phyloP scores from a whole-genome alignment of 1,140 invertebrate genomes.

The Heliconius melpomene region DNA sequence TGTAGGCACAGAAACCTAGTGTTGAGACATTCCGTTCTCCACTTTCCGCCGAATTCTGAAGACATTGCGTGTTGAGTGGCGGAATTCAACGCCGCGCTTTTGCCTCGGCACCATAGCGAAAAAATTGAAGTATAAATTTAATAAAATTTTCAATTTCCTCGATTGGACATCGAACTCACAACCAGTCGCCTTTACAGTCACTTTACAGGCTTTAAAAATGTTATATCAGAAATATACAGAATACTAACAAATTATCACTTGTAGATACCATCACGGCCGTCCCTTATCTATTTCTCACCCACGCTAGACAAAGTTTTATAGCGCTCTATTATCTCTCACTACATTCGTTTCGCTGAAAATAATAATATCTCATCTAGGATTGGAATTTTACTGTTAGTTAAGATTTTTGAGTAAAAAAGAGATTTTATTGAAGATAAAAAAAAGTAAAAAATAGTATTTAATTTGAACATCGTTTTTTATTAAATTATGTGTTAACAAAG shows the following conservation, averaged over 20 bases:
- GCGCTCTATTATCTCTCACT: slow-evolving; percentile 64
- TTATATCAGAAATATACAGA: slow-evolving; percentile 45
- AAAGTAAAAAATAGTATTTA: not conserved
- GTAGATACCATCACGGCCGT: slow-evolving; percentile 59
- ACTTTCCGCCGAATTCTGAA: too few relatives aligned
- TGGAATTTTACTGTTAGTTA: not conserved
- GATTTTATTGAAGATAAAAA: not conserved
- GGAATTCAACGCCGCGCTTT: too few relatives aligned
- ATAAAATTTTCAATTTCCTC: too few relatives aligned
- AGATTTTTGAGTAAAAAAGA: not conserved
- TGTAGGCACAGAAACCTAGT: too few relatives aligned
- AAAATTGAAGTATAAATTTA: too few relatives aligned
- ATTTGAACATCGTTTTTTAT: not conserved
- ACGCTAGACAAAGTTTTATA: slow-evolving; percentile 65
- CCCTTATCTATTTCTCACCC: slow-evolving; percentile 65
- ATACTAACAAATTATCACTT: slow-evolving; percentile 71
- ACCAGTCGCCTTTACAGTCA: too few relatives aligned
- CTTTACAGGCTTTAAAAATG: too few relatives aligned
- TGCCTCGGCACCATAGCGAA: too few relatives aligned
- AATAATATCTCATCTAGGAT: not conserved
- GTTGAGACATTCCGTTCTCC: too few relatives aligned
- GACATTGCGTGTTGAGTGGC: too few relatives aligned
- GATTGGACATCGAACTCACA: too few relatives aligned
- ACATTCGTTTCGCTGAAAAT: slow-evolving; percentile 66
- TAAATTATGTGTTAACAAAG: not conserved